Evolutionary conservation across 2,888 invertebrate species (phyloP), one percentile per base, ranked within the genome.

Genomic region (Asteroscopus sphinx): DNA sequence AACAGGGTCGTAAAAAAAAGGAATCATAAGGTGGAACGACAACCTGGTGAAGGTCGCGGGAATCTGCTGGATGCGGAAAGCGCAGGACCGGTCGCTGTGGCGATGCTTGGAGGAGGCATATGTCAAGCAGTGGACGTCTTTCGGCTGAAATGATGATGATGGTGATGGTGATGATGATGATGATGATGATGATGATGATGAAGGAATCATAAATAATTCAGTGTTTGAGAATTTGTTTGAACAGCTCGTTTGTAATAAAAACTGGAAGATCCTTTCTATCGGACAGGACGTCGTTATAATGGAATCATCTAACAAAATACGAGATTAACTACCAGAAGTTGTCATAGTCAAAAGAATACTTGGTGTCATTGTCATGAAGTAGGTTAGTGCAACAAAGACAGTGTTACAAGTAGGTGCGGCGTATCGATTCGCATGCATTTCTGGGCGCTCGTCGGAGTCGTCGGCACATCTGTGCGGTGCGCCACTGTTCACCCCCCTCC

Each of bases 371-470:
- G 42, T 59, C 37, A 54, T 52, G 57, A 92, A 89, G 86, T 92
- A 90, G 92, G 92, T 91, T 92, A 92, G 86, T 81, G 85, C 87
- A 87, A 92, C 91, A 90, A 90, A 91, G 91, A 91, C 89, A 89
- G 87, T 86, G 87, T 87, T 89, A 86, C 83, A 86, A 88, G 84
- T 81, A 82, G 86, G 81, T 83, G 83, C 83, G 82, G 86, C 76
- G 83, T 90, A 93, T 93, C 89, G 93, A 93, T 93, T 93, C 89
- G 85, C 81, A 86, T 93, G 93, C 91, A 93, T 88, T 90, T 88
- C 73, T 59, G 54, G 63, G 58, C 51, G 71, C 74, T 67, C 57
- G 71, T 75, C 73, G 68, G 77, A 70, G 74, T 67, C 57, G 71
- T 75, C 73, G 68, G 77, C 87, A 86, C 90, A 91, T 87, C 89